A percentile compares a stretch with the other conserved stretches of the same genome.
Evolutionary conservation across 2,888 invertebrate genomes (phyloP).

Genomic region (Abscondita cerata): DNA sequence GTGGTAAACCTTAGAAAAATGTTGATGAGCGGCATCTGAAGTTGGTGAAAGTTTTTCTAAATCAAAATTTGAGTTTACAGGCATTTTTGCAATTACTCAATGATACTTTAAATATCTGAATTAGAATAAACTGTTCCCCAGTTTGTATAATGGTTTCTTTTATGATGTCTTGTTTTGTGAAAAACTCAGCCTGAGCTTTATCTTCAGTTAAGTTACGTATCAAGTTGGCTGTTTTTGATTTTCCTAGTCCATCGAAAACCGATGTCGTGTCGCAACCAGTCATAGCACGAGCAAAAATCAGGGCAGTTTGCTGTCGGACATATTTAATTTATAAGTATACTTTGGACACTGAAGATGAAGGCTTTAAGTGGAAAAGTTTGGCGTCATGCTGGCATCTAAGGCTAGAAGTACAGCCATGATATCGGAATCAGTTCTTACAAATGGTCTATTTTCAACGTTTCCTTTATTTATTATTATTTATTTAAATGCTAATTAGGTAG

Average conservation of each 20-base stretch:
- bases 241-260: background rate
- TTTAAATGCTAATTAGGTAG: too few relatives aligned
- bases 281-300: background rate
- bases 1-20: slow-evolving; percentile 2
- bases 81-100: background rate
- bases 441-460: too few relatives aligned
- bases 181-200: slow-evolving; percentile 8
- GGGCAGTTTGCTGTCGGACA: background rate
- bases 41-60: slow-evolving; percentile 2
- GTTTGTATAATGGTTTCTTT: background rate
- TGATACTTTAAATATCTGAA: background rate
- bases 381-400: slow-evolving; percentile 6
- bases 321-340: slow-evolving; percentile 6
- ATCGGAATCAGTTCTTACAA: too few relatives aligned
- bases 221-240: background rate
- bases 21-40: slow-evolving; percentile 4
- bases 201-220: background rate
- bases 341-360: slow-evolving; percentile 9
- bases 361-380: slow-evolving; percentile 1
- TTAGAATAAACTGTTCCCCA: slow-evolving; percentile 7
- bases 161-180: background rate
- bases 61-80: background rate
- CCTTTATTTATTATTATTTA: too few relatives aligned
- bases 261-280: slow-evolving; percentile 1
- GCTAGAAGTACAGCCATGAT: slow-evolving; percentile 13